Evolutionary conservation across 2,113 vertebrate species (phyloP).

Genomic region (Pipa parva): DNA sequence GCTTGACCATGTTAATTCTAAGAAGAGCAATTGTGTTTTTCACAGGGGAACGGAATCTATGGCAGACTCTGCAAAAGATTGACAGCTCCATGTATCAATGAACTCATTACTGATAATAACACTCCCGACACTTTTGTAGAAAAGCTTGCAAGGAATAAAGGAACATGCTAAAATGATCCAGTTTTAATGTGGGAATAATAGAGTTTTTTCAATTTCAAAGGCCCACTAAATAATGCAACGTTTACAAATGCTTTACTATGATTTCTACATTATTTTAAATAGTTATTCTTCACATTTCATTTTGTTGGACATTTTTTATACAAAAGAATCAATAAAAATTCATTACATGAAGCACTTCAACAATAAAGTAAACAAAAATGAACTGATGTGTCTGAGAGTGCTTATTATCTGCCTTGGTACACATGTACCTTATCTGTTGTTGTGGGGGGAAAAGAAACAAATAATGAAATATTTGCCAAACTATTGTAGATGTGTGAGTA

Average conservation of each 20-base stretch:
- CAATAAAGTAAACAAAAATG: background rate
- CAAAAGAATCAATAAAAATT: background rate
- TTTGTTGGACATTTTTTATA: background rate
- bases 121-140: slow-evolving; percentile 6
- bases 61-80: slow-evolving; percentile 19
- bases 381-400: background rate
- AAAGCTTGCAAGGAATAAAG: slow-evolving; percentile 2
- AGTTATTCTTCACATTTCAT: slow-evolving; percentile 1
- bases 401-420: slow-evolving; percentile 6
- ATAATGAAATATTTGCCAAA: too few relatives aligned
- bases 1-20: slow-evolving; percentile 27
- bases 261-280: slow-evolving; percentile 17
- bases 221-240: slow-evolving; percentile 23
- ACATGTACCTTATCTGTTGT: background rate
- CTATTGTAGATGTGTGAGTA: too few relatives aligned
- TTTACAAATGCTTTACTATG: slow-evolving; percentile 1
- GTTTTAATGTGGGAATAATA: slow-evolving; percentile 16
- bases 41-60: slow-evolving; percentile 26
- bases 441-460: too few relatives aligned
- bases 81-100: slow-evolving; percentile 34
- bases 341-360: background rate
- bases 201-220: slow-evolving; percentile 22
- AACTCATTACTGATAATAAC: slow-evolving; percentile 40
- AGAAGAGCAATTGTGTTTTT: slow-evolving; percentile 29
- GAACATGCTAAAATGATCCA: slow-evolving; percentile 3